Conservation (phyloP, 2,888 invertebrate species). For the Conomelus anceps region DNA sequence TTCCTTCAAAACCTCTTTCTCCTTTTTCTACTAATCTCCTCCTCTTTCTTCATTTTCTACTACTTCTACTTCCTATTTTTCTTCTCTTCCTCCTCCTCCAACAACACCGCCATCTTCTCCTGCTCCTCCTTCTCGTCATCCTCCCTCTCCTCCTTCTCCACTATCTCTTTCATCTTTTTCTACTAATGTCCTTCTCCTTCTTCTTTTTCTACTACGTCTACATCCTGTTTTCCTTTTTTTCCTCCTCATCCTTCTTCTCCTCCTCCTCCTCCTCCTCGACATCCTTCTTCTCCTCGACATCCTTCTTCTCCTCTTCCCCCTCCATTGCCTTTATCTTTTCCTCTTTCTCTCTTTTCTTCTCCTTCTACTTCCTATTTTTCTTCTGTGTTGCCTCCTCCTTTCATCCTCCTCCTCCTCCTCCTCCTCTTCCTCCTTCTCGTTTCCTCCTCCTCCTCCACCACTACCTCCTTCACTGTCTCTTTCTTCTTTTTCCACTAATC, state of each 20-base stretch:
- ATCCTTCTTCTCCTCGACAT: background rate
- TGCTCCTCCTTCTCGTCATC: background rate
- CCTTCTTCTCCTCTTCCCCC: background rate
- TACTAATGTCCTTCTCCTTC: background rate
- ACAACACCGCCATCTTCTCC: background rate
- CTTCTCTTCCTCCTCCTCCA: background rate
- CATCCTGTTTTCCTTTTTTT: background rate
- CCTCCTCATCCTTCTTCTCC: background rate
- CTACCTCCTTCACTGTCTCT: too few species aligned
- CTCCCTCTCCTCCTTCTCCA: background rate
- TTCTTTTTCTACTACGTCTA: background rate
- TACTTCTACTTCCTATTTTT: background rate
- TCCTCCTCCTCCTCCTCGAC: background rate
- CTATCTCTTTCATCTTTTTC: background rate
- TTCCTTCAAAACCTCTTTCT: background rate
- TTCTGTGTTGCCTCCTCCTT: background rate
- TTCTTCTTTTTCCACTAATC: too few species aligned
- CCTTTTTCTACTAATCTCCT: background rate
- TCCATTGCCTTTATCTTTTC: background rate
- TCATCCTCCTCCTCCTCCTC: background rate
- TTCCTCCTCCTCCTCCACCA: too few species aligned
- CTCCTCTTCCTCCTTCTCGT: too few species aligned
- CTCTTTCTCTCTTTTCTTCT: background rate
- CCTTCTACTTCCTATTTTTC: background rate
- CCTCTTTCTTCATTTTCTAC: background rate